Percentiles rank a stretch among this genome's conserved stretches.
These are phyloP conservation scores for Ostrea denselamellosa DNA, from an alignment of 1,140 invertebrate species.

Conservation along the genomic window DNA sequence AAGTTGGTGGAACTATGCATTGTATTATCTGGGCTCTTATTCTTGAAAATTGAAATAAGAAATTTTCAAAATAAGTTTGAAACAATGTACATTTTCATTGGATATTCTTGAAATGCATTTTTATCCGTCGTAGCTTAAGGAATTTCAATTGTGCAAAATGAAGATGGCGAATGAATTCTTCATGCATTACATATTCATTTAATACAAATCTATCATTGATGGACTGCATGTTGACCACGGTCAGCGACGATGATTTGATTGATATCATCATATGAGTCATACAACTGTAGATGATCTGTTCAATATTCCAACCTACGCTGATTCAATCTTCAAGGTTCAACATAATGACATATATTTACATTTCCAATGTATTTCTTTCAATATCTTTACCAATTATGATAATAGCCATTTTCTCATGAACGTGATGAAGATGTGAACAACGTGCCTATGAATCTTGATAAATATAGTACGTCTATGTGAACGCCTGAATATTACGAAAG, in stretches of 20 bases:
- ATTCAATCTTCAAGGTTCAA: no score
- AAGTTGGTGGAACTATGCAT: conserved; percentile 52
- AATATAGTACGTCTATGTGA: no score
- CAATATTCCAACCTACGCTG: no score
- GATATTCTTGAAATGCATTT: no score
- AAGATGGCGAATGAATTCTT: neutral
- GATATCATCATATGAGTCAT: neutral
- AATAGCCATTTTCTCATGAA: no score
- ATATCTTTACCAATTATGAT: no score
- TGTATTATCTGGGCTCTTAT: conserved; percentile 53
- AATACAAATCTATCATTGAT: neutral
- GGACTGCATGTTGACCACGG: neutral
- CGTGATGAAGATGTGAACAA: no score
- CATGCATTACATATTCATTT: neutral
- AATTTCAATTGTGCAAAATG: neutral
- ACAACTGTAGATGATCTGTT: neutral
- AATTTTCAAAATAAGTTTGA: neutral
- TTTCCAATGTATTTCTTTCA: no score
- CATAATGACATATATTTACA: no score
- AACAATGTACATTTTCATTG: neutral
- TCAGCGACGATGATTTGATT: conserved; percentile 6
- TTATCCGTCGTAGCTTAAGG: neutral
- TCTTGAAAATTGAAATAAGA: conserved; percentile 33
- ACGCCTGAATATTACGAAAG: no score
- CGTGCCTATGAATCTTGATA: no score